Evolutionary conservation across 2,113 vertebrate species (phyloP), one percentile per base, ranked within the genome.

Genomic region (Ursus arctos): DNA sequence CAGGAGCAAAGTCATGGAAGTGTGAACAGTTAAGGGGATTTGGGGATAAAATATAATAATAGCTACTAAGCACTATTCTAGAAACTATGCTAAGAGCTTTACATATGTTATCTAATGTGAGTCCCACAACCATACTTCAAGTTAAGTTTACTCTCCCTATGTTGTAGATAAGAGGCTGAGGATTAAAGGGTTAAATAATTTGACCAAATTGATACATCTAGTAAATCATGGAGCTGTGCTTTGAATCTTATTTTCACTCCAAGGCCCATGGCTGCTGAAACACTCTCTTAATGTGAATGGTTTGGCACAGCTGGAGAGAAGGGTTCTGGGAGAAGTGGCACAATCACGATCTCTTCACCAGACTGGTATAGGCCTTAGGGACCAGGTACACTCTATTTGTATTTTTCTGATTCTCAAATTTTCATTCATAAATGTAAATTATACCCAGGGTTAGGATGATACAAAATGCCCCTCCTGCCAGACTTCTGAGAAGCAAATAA

Each of bases 391-490:
- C 11, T 40, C 1, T 53, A 47, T 65, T 91, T 94, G 31, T 81
- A n/a, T 81, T 57, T 90, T 91, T 82, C 49, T 77, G n/a, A 36
- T 59, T 36, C 61, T 71, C 67, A 94, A 89, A 74, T 26, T 76
- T 86, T 81, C 24, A 82, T 82, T 88, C 18, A 36, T 47, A 28
- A 36, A 26, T 69, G 28, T 67, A 67, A 61, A 43, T 43, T 85
- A 18, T 74, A 63, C 88, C n/a, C 6, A 61, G 55, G 51, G 36
- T 67, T 74, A 51, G 67, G 40, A 12, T 69, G 55, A 69, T 53
- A 51, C 43, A 22, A 93, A 92, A 89, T 96, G 84, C 14, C 7
- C n/a, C 36, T 94, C 95, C 49, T 88, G 21, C n/a, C 53, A 88
- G 81, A 53, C 10, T 65, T 83, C 31, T 59, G 16, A 65, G 43